Evolutionary conservation across 2,797 vertebrate species (phyloP), one percentile per base, ranked within the genome.

Genomic region (Macropus fuliginosus): DNA sequence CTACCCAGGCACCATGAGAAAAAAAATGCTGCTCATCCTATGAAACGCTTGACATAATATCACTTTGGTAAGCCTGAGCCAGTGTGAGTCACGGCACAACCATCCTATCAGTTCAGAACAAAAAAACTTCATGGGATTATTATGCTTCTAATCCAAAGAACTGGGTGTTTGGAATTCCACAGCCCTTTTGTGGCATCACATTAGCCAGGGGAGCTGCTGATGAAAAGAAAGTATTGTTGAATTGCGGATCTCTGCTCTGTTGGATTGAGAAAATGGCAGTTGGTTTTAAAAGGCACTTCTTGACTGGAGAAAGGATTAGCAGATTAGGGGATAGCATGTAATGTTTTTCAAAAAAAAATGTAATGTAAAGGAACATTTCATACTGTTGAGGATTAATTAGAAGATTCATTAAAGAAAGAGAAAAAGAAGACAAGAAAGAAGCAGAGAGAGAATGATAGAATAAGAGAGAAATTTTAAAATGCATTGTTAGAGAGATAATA

Each of bases 271-370:
- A 98, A 98, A 97, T 98, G 97, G 97, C 97, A 97, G 97, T 97
- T 97, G 98, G 98, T 98, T 98, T 98, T 98, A 97, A 98, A 98
- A 98, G 98, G 98, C 97, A 98, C 97, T 98, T 98, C 97, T 98
- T 98, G 98, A 98, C 98, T 98, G 98, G 97, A 98, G 98, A 98
- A 98, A 98, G 97, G 97, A 98, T 98, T 98, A 98, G 97, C 96
- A 97, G 98, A 98, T 98, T 98, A 98, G 97, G 97, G 95, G 98
- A 94, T 98, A 97, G 97, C 96, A 95, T 95, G 97, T 97, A 98
- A 98, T 97, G 97, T 98, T 98, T 97, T 96, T 94, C 66, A 46
- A 50, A 66, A 66, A 66, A 94, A 95, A 31, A 98, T 97, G 98
- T 98, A 98, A 98, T 98, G 96, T 98, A 98, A 98, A 98, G 97